These are phyloP conservation scores for Oreochromis grahami DNA, from an alignment of 2,797 vertebrate genomes.

Conservation along the genomic window DNA sequence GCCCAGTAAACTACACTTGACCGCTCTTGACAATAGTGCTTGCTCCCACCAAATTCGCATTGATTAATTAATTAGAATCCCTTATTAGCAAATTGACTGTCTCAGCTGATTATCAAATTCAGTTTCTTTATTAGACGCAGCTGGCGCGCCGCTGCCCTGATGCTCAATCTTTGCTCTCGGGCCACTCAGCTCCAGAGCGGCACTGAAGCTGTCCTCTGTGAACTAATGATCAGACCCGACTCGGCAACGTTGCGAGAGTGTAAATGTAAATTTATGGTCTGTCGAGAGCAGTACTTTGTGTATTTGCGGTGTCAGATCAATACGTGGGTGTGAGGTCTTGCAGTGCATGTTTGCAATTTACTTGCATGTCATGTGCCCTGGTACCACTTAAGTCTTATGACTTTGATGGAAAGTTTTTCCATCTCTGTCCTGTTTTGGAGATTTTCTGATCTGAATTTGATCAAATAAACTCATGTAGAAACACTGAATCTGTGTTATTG, in stretches of 20 bases:
- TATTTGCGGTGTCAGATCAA: not conserved
- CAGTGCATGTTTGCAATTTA: not conserved
- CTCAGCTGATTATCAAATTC: constrained; percentile 79
- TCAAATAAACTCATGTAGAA: not conserved
- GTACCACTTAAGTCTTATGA: not conserved
- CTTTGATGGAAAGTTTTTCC: not conserved
- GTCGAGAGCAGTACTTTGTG: not conserved
- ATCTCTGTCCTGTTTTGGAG: not conserved
- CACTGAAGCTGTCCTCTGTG: constrained; percentile 18
- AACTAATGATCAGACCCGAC: not conserved
- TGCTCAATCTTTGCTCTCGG: constrained; percentile 19
- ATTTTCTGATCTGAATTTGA: not conserved
- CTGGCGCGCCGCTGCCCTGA: constrained; percentile 14
- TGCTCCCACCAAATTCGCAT: constrained; percentile 74
- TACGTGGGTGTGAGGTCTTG: not conserved
- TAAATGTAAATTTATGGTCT: not conserved
- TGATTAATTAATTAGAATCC: constrained; percentile 80
- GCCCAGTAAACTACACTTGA: constrained; percentile 72
- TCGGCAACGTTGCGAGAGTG: not conserved
- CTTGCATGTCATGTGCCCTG: not conserved
- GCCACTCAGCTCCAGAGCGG: constrained; percentile 27
- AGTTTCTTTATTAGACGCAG: constrained; percentile 73
- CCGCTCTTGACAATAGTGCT: constrained; percentile 74
- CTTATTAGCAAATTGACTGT: constrained; percentile 83
- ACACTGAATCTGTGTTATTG: not conserved